Percentiles rank a stretch among this genome's conserved stretches.
Conservation (phyloP, 1,140 invertebrate species). For the Lanistes nyassanus region DNA sequence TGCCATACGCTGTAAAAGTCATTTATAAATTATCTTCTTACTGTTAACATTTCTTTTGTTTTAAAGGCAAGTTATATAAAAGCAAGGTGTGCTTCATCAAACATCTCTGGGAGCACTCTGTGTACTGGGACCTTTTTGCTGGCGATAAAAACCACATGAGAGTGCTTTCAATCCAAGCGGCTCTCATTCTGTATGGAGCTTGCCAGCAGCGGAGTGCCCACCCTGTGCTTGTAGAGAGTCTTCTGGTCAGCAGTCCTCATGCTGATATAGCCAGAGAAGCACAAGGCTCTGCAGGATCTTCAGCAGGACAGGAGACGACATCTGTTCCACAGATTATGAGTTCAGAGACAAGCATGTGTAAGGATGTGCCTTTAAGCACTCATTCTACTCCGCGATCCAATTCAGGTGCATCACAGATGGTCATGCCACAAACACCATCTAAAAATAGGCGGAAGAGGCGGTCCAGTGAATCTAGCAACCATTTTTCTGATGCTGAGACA, state of each 20-base stretch:
- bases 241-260: slow-evolving; percentile 11
- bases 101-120: slow-evolving; percentile 62
- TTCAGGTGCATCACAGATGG: neutral
- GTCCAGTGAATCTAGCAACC: neutral
- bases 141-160: slow-evolving; percentile 60
- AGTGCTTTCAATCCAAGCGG: slow-evolving; percentile 62
- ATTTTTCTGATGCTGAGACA: neutral
- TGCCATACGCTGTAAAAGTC: neutral
- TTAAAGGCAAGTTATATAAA: slow-evolving; percentile 63
- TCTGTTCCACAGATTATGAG: neutral
- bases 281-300: neutral
- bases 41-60: neutral
- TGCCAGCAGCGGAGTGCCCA: slow-evolving; percentile 27
- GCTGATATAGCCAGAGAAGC: neutral
- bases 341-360: neutral
- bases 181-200: slow-evolving; percentile 54
- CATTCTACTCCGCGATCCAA: neutral
- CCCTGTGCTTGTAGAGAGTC: slow-evolving; percentile 30
- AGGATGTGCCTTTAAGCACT: neutral
- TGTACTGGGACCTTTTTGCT: slow-evolving; percentile 62
- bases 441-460: slow-evolving; percentile 5
- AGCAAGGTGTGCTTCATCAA: slow-evolving; percentile 62
- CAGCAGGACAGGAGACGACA: neutral
- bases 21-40: neutral
- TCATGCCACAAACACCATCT: neutral